Conservation (phyloP, 2,888 invertebrate species). For the Orthosia incerta region DNA sequence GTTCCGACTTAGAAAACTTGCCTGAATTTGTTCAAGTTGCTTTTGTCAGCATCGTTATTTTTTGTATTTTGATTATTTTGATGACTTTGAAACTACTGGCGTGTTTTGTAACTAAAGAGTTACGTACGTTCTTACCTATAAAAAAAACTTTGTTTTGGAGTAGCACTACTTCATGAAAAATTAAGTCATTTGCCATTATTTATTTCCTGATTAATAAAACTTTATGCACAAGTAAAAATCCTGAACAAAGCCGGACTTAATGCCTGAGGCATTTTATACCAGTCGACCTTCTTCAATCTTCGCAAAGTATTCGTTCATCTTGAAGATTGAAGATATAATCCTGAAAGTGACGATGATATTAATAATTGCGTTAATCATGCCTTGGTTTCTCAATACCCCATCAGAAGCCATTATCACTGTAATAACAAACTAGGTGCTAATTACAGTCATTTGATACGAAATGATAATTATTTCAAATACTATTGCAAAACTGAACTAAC, state of each 20-base stretch:
- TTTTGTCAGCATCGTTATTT: not conserved
- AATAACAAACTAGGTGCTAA: constrained; percentile 25
- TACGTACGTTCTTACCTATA: too few species aligned
- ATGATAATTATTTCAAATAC: constrained; percentile 42
- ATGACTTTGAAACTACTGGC: constrained; percentile 5
- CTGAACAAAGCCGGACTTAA: too few species aligned
- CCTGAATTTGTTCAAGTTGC: not conserved
- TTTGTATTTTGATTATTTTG: constrained; percentile 3
- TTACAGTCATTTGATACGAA: constrained; percentile 33
- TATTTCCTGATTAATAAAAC: not conserved
- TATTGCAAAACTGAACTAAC: constrained; percentile 44
- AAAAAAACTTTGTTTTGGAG: too few species aligned
- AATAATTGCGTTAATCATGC: not conserved
- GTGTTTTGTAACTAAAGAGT: not conserved
- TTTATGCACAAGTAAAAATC: too few species aligned
- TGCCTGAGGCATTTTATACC: too few species aligned
- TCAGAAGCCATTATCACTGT: not conserved
- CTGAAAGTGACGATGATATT: not conserved
- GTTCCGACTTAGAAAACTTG: not conserved
- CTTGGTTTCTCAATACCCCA: constrained; percentile 16
- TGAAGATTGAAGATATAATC: not conserved
- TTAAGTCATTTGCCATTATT: not conserved
- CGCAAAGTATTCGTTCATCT: not conserved
- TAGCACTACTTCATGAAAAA: not conserved
- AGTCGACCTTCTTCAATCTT: too few species aligned